phyloP scores from a whole-genome alignment of 2,113 vertebrate species.

The Ptyas mucosa region DNA sequence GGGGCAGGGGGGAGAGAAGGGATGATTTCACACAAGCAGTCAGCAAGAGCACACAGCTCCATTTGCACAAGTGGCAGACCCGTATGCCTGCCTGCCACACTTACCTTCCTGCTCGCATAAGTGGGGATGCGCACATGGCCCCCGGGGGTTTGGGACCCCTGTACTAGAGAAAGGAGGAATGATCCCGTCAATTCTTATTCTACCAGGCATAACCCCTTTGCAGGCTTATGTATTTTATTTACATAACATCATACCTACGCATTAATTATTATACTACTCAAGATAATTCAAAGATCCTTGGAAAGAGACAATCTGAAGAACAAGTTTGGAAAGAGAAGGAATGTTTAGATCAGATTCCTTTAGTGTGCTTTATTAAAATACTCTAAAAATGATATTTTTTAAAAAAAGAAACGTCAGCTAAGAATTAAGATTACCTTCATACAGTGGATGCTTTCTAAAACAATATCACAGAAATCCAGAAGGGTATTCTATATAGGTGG shows the following conservation, averaged over 20 bases:
- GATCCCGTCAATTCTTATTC: neutral
- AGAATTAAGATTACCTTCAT: neutral
- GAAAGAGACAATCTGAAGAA: neutral
- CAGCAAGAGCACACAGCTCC: no score
- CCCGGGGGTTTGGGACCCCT: neutral
- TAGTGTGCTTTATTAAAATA: neutral
- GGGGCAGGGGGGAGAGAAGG: neutral
- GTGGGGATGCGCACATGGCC: neutral
- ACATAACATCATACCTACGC: neutral
- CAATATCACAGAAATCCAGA: neutral
- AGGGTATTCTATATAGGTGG: neutral
- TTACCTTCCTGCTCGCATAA: neutral
- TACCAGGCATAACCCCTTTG: neutral
- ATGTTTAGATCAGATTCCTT: neutral
- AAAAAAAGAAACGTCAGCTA: neutral
- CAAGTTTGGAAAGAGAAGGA: neutral
- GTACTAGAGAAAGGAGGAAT: neutral
- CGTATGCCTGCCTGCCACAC: neutral
- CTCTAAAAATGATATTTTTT: neutral
- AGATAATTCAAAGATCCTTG: neutral
- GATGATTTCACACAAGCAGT: neutral
- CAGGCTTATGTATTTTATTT: neutral
- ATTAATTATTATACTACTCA: neutral
- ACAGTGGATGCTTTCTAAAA: neutral
- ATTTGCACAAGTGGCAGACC: no score